Evolutionary conservation across 2,113 vertebrate species (phyloP), one percentile per base, ranked within the genome.

Genomic region (Sorex araneus): DNA sequence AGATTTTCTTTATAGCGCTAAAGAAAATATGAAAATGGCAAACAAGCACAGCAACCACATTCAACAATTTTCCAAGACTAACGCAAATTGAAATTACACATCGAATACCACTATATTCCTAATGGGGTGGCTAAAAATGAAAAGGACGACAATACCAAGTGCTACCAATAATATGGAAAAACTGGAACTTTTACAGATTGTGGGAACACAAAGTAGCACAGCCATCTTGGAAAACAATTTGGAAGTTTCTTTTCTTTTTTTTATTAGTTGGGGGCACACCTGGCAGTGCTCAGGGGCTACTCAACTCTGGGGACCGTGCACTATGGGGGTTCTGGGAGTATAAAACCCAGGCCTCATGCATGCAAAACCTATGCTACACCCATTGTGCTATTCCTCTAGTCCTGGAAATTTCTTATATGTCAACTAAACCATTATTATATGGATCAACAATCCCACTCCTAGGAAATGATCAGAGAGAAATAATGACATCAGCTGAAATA

Each of bases 41-140:
- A 78, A 25, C 3, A 74, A 80, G 40, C 25, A 81, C 25, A 79
- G 6, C 25, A 84, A 28, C 93, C 45, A 60, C 6, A 19, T 28
- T 64, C 25, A 19, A 60, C 40, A 66, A 43, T 95, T 84, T 19
- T 13, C 74, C 73, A 57, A 23, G 69, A 78, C 32, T 63, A 67
- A 67, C 15, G 5, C 13, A 84, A 87, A 84, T 36, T 66, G 87
- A 95, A 94, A 47, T 30, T 30, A 77, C 23, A 54, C 57, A 32
- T 34, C 23, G 76, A 94, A 87, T 57, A 54, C 25, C 15, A 63
- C 18, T 67, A 3, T 3, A 43, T n/a, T 43, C 13, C 16, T 2
- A 32, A 27, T 15, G 8, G 2, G 36, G 84, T 3, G 60, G 12
- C n/a, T 63, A 36, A 74, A 34, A n/a, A 30, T 70, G 27, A 34